These are phyloP conservation scores for Acanthiza pusilla DNA, from an alignment of 2,797 vertebrate genomes.

Conservation along the genomic window DNA sequence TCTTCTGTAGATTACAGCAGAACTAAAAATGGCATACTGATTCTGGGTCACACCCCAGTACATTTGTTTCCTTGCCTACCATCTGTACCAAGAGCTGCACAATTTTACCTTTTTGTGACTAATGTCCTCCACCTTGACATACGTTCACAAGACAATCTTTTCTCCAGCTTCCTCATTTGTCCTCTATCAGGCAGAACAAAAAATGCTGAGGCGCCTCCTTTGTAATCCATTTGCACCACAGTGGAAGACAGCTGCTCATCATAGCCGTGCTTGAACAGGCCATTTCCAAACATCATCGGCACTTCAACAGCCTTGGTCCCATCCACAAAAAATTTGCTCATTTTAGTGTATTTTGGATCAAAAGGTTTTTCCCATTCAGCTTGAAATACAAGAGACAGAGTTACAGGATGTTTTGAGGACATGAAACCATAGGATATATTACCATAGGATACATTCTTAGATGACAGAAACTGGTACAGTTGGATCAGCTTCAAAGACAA, in stretches of 20 bases:
- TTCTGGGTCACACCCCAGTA: not conserved
- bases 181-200: conserved; percentile 85
- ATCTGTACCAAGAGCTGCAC: not conserved
- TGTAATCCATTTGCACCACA: conserved; percentile 85
- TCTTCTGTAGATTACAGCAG: not conserved
- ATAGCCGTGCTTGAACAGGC: conserved; percentile 76
- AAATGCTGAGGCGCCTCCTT: conserved; percentile 82
- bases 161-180: conserved; percentile 79
- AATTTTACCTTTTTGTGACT: conserved; percentile 58
- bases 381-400: conserved; percentile 49
- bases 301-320: conserved; percentile 76
- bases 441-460: not conserved
- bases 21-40: not conserved
- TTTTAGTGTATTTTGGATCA: conserved; percentile 73
- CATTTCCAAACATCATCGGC: conserved; percentile 86
- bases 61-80: not conserved
- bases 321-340: conserved; percentile 79
- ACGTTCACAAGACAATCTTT: conserved; percentile 67
- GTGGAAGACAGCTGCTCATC: conserved; percentile 78
- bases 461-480: not conserved
- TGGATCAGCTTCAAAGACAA: not conserved
- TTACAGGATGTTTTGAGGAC: not conserved
- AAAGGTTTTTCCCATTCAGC: conserved; percentile 86
- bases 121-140: conserved; percentile 74
- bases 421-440: not conserved